phyloP scores from a whole-genome alignment of 2,797 vertebrate genomes.

The Odontamblyopus lacepedii region DNA sequence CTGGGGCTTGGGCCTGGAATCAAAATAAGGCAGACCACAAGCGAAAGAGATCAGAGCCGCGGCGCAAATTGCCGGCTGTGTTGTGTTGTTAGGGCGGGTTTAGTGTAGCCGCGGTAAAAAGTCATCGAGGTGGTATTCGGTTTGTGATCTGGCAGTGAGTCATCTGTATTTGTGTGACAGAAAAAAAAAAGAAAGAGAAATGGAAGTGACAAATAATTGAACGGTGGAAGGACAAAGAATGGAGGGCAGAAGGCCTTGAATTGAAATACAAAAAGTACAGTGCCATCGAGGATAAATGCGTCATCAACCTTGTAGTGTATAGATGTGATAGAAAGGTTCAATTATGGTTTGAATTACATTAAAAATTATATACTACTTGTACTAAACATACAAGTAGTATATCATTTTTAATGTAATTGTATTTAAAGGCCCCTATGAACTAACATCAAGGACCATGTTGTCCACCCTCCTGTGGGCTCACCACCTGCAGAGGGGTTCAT shows the following conservation, averaged over 20 bases:
- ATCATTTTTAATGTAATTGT: too few relatives aligned
- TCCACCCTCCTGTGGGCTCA: too few relatives aligned
- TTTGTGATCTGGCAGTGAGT: background rate
- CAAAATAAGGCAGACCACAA: slow-evolving; percentile 52
- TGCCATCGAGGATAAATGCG: background rate
- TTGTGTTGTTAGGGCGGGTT: slow-evolving; percentile 39
- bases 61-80: slow-evolving; percentile 49
- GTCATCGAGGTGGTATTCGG: slow-evolving; percentile 25
- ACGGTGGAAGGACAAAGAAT: slow-evolving; percentile 13
- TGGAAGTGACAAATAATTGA: background rate
- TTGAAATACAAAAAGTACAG: background rate
- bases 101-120: slow-evolving; percentile 10
- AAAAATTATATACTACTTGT: too few relatives aligned
- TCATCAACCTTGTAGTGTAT: background rate
- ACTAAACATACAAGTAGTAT: too few relatives aligned
- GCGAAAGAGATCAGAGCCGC: slow-evolving; percentile 45
- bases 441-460: too few relatives aligned
- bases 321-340: too few relatives aligned
- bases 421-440: too few relatives aligned
- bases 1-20: slow-evolving; percentile 33
- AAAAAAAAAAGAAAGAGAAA: background rate
- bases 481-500: too few relatives aligned
- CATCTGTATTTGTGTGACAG: background rate
- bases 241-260: slow-evolving; percentile 2
- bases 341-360: too few relatives aligned